Conservation (phyloP, 2,113 vertebrate species). For the Catharus fuscescens region DNA sequence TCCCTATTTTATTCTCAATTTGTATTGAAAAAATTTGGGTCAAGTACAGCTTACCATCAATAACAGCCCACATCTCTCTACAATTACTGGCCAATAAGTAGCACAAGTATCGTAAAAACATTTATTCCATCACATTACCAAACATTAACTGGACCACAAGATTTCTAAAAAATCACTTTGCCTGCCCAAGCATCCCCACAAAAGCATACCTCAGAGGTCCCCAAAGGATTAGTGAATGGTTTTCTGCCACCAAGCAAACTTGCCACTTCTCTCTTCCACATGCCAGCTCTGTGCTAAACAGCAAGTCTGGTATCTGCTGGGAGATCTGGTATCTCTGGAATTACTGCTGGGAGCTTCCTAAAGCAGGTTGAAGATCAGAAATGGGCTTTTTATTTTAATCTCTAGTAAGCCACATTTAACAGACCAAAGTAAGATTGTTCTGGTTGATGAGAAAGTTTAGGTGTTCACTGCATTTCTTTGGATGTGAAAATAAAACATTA, state of each 20-base stretch:
- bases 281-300: neutral
- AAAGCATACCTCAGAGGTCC: neutral
- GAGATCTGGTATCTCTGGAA: neutral
- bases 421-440: neutral
- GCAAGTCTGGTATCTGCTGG: neutral
- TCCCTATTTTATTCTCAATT: neutral
- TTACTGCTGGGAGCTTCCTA: neutral
- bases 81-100: neutral
- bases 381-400: neutral
- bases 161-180: neutral
- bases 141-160: neutral
- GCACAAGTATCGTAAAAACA: neutral
- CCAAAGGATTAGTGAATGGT: neutral
- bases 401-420: neutral
- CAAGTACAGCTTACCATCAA: neutral
- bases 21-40: neutral
- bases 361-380: neutral
- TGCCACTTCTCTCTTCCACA: neutral
- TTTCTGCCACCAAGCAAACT: neutral
- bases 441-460: neutral
- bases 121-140: neutral
- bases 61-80: neutral
- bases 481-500: conserved; percentile 12
- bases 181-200: neutral
- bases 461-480: neutral